A percentile compares a stretch with the other conserved stretches of the same genome.
phyloP scores from a whole-genome alignment of 1,140 invertebrate genomes.

The Cheumatopsyche charites region DNA sequence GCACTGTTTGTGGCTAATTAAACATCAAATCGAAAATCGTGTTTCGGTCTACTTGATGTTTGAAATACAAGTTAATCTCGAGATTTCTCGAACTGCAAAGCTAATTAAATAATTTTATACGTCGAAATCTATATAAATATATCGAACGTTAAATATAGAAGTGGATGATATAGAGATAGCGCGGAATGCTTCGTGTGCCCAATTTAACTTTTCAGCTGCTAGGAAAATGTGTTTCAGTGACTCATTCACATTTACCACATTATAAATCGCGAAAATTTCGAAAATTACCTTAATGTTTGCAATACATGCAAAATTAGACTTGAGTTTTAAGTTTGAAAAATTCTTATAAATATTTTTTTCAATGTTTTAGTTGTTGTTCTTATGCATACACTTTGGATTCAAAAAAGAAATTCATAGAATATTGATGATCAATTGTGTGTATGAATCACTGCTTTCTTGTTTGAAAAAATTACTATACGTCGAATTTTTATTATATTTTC shows the following conservation, averaged over 20 bases:
- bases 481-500: no score
- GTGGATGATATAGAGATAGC: constrained; percentile 34
- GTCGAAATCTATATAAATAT: neutral
- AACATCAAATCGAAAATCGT: no score
- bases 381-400: no score
- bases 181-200: constrained; percentile 19
- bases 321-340: no score
- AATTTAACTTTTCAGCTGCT: constrained; percentile 36
- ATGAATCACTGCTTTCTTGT: no score
- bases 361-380: no score
- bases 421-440: no score
- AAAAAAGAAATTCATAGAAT: no score
- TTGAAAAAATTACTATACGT: no score
- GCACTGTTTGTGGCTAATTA: neutral
- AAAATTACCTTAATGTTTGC: no score
- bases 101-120: neutral
- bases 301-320: no score
- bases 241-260: constrained; percentile 8
- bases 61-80: constrained; percentile 10
- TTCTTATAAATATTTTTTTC: no score
- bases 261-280: constrained; percentile 1
- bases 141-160: constrained; percentile 25
- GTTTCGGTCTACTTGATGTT: constrained; percentile 5
- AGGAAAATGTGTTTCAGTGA: constrained; percentile 9
- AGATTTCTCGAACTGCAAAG: neutral